These are phyloP conservation scores for Tamias sibiricus DNA, from an alignment of 2,113 vertebrate genomes.

Conservation along the genomic window DNA sequence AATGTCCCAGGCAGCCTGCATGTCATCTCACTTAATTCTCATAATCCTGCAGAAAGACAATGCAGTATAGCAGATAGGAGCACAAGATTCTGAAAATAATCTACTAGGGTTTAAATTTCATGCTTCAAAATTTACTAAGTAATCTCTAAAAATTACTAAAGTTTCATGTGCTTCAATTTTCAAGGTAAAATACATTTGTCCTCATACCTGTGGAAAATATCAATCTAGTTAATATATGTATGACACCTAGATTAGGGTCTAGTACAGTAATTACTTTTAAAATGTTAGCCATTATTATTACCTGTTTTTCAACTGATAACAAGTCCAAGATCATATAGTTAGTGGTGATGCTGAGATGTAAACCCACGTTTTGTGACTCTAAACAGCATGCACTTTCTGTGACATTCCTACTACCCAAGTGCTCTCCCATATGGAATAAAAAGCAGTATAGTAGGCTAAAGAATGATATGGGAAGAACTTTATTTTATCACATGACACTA, in stretches of 20 bases:
- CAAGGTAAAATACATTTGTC: constrained; percentile 23
- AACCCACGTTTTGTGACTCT: neutral
- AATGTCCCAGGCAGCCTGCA: neutral
- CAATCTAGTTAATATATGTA: neutral
- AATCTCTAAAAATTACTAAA: neutral
- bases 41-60: neutral
- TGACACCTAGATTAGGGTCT: neutral
- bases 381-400: neutral
- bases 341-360: neutral
- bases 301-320: neutral
- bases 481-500: constrained; percentile 14
- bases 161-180: neutral
- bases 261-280: neutral
- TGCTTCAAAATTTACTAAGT: neutral
- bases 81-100: neutral
- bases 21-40: neutral
- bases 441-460: neutral
- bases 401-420: neutral
- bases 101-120: neutral
- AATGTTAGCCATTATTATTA: neutral
- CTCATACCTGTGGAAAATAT: neutral
- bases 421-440: neutral
- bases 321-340: neutral
- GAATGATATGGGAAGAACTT: neutral
- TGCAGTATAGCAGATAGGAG: neutral